A percentile compares a stretch with the other conserved stretches of the same genome.
Evolutionary conservation across 2,797 vertebrate genomes (phyloP).

Genomic region (Xenops minutus): DNA sequence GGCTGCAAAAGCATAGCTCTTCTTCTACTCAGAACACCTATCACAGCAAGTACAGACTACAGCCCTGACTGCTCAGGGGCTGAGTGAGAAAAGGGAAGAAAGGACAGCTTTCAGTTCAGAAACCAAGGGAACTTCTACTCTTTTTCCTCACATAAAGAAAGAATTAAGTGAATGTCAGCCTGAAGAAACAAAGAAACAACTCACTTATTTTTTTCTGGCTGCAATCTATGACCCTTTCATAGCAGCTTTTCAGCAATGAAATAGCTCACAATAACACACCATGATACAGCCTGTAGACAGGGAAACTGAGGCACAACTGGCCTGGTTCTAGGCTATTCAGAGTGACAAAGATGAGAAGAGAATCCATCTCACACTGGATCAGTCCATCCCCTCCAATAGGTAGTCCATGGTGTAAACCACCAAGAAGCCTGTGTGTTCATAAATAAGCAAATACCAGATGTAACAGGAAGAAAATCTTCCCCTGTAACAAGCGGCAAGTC

Average conservation of each 20-base stretch:
- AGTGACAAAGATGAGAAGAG: neutral
- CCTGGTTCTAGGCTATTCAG: neutral
- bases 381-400: neutral
- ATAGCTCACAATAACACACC: neutral
- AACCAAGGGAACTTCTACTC: neutral
- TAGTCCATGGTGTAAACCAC: neutral
- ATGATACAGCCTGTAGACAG: accelerated
- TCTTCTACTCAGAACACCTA: neutral
- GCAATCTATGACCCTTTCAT: neutral
- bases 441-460: neutral
- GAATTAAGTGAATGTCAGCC: neutral
- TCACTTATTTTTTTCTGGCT: neutral
- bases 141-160: neutral
- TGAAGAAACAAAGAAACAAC: neutral
- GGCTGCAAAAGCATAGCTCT: neutral
- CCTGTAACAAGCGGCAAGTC: neutral
- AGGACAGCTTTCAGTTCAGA: neutral
- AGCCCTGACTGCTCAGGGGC: neutral
- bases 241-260: neutral
- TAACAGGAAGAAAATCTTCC: neutral
- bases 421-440: neutral
- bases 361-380: neutral
- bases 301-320: neutral
- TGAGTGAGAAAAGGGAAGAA: neutral
- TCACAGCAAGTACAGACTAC: neutral